Conservation (phyloP, 1,140 invertebrate species). For the Drosophila biarmipes region DNA sequence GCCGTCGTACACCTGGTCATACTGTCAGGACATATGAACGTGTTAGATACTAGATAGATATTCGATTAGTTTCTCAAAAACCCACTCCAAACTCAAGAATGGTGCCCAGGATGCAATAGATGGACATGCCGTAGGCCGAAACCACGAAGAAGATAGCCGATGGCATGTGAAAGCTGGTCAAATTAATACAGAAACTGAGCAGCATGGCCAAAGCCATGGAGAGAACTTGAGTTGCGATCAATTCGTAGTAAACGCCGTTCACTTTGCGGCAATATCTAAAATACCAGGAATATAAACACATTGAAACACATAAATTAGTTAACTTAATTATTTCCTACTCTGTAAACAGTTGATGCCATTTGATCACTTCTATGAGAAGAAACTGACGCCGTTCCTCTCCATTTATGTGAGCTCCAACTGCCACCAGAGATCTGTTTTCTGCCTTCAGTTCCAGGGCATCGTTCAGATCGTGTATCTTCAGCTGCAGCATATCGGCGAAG, state of each 20-base stretch:
- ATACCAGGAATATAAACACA: neutral
- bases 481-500: constrained; percentile 46
- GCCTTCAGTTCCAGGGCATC: constrained; percentile 22
- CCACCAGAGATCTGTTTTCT: neutral
- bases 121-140: constrained; percentile 56
- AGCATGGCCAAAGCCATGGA: constrained; percentile 47
- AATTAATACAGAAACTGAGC: constrained; percentile 46
- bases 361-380: constrained; percentile 52
- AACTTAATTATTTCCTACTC: constrained; percentile 18
- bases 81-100: constrained; percentile 62
- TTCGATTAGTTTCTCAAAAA: neutral
- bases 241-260: constrained; percentile 43
- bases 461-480: constrained; percentile 43
- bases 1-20: constrained; percentile 50
- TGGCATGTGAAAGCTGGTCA: constrained; percentile 50
- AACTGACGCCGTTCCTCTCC: neutral
- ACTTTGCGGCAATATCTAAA: constrained; percentile 50
- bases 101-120: constrained; percentile 66
- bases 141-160: constrained; percentile 50
- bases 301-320: neutral
- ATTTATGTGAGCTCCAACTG: constrained; percentile 2
- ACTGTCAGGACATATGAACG: constrained; percentile 8
- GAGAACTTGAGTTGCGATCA: constrained; percentile 59
- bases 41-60: neutral
- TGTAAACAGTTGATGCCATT: constrained; percentile 67